A percentile compares a stretch with the other conserved stretches of the same genome.
These are phyloP conservation scores for Penelope pileata DNA, from an alignment of 2,113 vertebrate genomes.

Conservation along the genomic window DNA sequence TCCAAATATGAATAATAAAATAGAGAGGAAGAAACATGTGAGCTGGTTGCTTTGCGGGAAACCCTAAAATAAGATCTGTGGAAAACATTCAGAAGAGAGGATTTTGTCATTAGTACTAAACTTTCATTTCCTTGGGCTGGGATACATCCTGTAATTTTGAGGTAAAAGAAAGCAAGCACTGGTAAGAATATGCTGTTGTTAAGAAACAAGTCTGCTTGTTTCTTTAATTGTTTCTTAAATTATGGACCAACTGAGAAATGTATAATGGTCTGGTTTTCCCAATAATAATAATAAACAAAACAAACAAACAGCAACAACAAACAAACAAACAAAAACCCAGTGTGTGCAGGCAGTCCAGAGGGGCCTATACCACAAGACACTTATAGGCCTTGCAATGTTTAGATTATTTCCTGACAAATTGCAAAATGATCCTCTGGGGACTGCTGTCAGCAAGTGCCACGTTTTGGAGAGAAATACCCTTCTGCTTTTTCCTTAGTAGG, in stretches of 20 bases:
- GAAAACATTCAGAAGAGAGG: not conserved
- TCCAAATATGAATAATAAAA: not conserved
- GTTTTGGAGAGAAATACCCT: not conserved
- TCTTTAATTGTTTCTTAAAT: not conserved
- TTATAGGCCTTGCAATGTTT: not conserved
- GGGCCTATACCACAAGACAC: not conserved
- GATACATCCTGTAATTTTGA: not conserved
- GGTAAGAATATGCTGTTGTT: not conserved
- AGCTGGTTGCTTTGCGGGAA: not conserved
- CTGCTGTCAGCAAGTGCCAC: not conserved
- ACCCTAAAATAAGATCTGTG: not conserved
- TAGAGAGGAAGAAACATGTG: not conserved
- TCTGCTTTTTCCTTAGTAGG: not conserved
- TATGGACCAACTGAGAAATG: not conserved
- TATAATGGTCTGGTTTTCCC: not conserved
- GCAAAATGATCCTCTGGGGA: not conserved
- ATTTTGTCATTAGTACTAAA: not conserved
- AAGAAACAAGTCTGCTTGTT: not conserved
- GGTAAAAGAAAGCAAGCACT: not conserved
- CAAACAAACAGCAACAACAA: not conserved
- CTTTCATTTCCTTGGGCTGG: not conserved
- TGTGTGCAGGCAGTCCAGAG: not conserved
- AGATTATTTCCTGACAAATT: not conserved
- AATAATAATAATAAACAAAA: not conserved
- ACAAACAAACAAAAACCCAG: not conserved